These are phyloP conservation scores for Anguilla marmorata DNA, from an alignment of 2,797 vertebrate species.

Conservation along the genomic window DNA sequence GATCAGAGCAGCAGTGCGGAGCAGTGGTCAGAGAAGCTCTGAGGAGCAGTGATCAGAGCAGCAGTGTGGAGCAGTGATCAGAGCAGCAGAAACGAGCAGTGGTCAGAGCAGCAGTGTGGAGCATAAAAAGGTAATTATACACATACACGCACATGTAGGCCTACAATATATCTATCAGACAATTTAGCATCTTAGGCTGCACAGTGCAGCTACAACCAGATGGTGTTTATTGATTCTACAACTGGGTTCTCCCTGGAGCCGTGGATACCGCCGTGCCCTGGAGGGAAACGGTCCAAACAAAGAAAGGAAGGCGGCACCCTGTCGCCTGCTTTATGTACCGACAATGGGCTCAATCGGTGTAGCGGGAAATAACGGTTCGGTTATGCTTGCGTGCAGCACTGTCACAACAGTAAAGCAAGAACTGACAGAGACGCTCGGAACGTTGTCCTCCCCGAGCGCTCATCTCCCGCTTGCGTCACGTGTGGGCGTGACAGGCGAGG, in stretches of 20 bases:
- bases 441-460: background rate
- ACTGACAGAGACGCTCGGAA: background rate
- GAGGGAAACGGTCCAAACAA: background rate
- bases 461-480: background rate
- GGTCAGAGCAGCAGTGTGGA: conserved; percentile 24
- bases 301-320: conserved; percentile 1
- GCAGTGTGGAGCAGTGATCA: conserved; percentile 25
- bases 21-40: no score
- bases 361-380: background rate
- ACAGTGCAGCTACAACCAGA: background rate
- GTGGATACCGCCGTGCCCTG: background rate
- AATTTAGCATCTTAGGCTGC: background rate
- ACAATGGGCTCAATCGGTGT: background rate
- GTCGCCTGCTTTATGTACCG: background rate
- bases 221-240: background rate
- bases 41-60: conserved; percentile 6
- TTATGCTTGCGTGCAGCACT: background rate
- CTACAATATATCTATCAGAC: background rate
- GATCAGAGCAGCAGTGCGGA: no score
- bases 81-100: conserved; percentile 31
- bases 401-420: background rate
- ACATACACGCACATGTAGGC: background rate
- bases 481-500: background rate
- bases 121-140: background rate
- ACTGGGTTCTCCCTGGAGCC: background rate